These are phyloP conservation scores for Rhadinocentrus ornatus DNA, from an alignment of 2,797 vertebrate species.

Conservation along the genomic window DNA sequence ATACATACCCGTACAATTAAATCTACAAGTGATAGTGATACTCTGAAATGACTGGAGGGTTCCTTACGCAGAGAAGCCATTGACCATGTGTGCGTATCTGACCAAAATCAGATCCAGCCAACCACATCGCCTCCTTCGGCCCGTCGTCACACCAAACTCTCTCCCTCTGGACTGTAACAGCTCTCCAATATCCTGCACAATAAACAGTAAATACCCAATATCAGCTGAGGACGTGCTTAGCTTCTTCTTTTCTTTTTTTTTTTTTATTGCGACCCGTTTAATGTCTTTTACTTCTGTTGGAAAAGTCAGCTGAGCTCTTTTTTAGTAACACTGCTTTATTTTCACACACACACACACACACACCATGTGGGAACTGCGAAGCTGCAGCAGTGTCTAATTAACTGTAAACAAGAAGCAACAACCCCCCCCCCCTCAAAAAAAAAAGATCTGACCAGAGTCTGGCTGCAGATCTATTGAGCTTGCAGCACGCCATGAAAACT, in stretches of 20 bases:
- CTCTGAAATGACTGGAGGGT: not conserved
- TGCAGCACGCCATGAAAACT: slow-evolving; percentile 3
- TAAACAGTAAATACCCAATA: not conserved
- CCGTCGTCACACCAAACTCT: slow-evolving; percentile 87
- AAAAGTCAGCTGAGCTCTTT: not conserved
- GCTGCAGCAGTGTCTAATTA: not conserved
- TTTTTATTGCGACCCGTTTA: not conserved
- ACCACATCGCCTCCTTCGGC: slow-evolving; percentile 84
- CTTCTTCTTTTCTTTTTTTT: not conserved
- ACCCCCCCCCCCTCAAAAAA: not conserved
- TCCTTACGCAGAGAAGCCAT: slow-evolving; percentile 87
- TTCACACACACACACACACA: slow-evolving; percentile 10
- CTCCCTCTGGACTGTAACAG: slow-evolving; percentile 82
- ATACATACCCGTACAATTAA: not conserved
- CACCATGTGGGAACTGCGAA: not conserved
- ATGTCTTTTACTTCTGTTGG: not conserved
- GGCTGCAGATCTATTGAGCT: too few species aligned
- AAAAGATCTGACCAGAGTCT: not conserved
- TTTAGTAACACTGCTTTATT: not conserved
- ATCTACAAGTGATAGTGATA: not conserved
- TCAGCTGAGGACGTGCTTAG: not conserved
- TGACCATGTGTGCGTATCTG: slow-evolving; percentile 88
- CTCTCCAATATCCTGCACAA: slow-evolving; percentile 75
- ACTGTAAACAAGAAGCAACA: not conserved
- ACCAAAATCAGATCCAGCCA: slow-evolving; percentile 88